Percentiles rank a stretch among this genome's conserved stretches.
These are phyloP conservation scores for Andrena fulva DNA, from an alignment of 2,888 invertebrate species.

Conservation along the genomic window DNA sequence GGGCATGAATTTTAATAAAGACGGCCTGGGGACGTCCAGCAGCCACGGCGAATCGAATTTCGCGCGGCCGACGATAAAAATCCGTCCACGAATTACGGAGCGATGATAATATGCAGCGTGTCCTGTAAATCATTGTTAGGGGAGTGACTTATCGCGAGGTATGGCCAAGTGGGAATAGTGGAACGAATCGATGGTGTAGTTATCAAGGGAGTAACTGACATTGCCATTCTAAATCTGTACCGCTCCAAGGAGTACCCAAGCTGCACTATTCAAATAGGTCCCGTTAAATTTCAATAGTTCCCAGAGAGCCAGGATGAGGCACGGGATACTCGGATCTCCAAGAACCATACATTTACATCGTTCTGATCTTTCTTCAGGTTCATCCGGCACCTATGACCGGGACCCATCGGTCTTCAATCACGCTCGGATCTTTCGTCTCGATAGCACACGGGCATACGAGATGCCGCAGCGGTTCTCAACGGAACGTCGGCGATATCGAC, in stretches of 20 bases:
- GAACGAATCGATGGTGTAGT: background rate
- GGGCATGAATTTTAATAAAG: conserved; percentile 49
- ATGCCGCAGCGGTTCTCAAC: conserved; percentile 69
- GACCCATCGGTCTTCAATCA: conserved; percentile 71
- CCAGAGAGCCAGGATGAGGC: background rate
- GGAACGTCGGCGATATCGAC: conserved; percentile 40
- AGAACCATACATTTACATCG: conserved; percentile 31
- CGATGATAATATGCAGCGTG: conserved; percentile 4
- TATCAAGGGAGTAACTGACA: too few species aligned
- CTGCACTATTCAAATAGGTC: conserved; percentile 33
- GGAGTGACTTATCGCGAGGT: background rate
- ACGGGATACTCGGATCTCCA: background rate
- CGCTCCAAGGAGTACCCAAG: background rate
- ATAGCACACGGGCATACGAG: conserved; percentile 68
- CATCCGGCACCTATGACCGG: conserved; percentile 49
- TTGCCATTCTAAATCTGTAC: conserved; percentile 13
- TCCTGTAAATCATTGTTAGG: conserved; percentile 1
- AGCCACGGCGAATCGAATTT: conserved; percentile 11
- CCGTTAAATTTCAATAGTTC: conserved; percentile 30
- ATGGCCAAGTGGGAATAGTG: background rate
- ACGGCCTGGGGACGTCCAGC: background rate
- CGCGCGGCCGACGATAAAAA: background rate
- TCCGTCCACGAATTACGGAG: background rate
- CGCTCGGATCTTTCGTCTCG: conserved; percentile 70
- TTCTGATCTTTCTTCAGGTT: conserved; percentile 22